Base-by-base conservation (phyloP, 2,797 vertebrate genomes). In the Cynodonichthys magdalenae region DNA sequence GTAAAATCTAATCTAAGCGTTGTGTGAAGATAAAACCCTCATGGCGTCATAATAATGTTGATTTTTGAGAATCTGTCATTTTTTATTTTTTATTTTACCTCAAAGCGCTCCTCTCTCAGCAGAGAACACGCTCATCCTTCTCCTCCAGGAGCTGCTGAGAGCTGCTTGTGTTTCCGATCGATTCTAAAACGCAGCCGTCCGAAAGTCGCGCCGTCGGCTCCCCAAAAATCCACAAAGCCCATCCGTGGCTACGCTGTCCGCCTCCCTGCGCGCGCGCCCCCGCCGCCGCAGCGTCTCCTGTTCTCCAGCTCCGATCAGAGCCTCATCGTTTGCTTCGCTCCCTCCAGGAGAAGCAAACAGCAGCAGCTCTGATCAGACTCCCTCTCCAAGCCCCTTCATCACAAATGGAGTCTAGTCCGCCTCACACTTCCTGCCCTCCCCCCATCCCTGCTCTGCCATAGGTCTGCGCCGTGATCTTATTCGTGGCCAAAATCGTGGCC, bases 391-490 rank as follows among this genome's bases (percentile, higher is more conserved):
- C 71, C 79, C 73, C 50, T 77, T 84, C 75, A 74, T 83, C 80
- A 83, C 83, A 80, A 90, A 87, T 87, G 82, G 79, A 84, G 80
- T 79, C 71, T 78, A 70, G 71, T 78, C 80, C 75, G 70, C 69
- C 69, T 81, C 64, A 45, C 53, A 61, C 64, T 9, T 51, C 66
- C 52, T 15, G 71, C 80, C 85, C 86, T 79, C 80, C 86, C 89
- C 41, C 47, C 42, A 7, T 47, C 59, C 31, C 84, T 53, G 80
- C 60, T 41, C 75, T 74, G 71, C 73, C 71, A 88, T 90, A 84
- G 88, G 89, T 82, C 83, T 64, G 73, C 70, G 8, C 42, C 5
- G 55, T 46, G 74, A 80, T 61, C 72, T 70, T 53, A 59, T 52
- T 11, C 56, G 15, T 28, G 58, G 56, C 69, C n/a, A 63, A 62